phyloP scores from a whole-genome alignment of 2,113 vertebrate species.

The Indri indri region DNA sequence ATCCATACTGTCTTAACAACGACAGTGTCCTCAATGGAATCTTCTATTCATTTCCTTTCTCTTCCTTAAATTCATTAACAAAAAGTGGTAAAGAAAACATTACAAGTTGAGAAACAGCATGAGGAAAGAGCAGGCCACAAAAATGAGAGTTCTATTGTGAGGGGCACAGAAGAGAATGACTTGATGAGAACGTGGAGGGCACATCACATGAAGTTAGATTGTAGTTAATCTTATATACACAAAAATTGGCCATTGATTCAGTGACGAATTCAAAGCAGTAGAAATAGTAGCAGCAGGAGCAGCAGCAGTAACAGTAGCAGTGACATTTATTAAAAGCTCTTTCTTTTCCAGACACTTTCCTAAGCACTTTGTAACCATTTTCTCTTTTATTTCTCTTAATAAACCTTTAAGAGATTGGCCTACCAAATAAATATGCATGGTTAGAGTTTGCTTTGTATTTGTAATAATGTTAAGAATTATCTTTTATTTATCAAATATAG shows the following conservation, averaged over 20 bases:
- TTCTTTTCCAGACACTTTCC: not conserved
- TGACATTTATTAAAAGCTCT: not conserved
- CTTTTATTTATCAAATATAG: not conserved
- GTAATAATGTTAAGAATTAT: not conserved
- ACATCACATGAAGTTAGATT: not conserved
- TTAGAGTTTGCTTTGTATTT: not conserved
- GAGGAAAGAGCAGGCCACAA: not conserved
- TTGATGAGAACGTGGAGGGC: not conserved
- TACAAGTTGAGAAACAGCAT: not conserved
- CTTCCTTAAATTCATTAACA: not conserved
- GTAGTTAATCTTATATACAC: not conserved
- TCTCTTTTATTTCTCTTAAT: not conserved
- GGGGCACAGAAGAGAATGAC: not conserved
- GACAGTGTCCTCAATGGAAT: not conserved
- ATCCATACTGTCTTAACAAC: not conserved
- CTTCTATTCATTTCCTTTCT: not conserved
- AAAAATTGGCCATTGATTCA: not conserved
- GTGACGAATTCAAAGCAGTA: not conserved
- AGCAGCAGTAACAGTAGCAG: not conserved
- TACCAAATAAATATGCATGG: not conserved
- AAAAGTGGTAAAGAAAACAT: not conserved
- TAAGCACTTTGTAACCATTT: not conserved
- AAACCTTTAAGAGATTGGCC: not conserved
- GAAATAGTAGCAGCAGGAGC: not conserved
- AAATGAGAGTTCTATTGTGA: not conserved